These are phyloP conservation scores for Lethenteron reissneri DNA, from an alignment of 2,113 vertebrate genomes.

Conservation along the genomic window DNA sequence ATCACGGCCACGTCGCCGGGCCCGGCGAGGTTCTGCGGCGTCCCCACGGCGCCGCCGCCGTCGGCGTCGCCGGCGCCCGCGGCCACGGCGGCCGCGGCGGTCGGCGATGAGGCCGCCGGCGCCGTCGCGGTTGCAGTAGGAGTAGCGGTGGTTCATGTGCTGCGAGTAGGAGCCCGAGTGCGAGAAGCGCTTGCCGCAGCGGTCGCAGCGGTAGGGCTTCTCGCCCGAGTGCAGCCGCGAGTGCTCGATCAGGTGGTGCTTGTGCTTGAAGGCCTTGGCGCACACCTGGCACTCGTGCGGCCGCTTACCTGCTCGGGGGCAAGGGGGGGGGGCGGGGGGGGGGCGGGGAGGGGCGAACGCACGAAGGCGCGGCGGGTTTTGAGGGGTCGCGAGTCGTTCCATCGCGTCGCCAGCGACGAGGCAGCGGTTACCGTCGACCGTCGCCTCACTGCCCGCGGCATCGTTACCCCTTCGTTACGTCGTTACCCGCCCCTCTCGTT, in stretches of 20 bases:
- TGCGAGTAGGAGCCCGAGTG: slow-evolving; percentile 51
- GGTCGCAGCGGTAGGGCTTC: slow-evolving; percentile 46
- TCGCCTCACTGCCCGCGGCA: too few species aligned
- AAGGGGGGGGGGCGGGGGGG: too few species aligned
- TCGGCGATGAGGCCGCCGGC: slow-evolving; percentile 18
- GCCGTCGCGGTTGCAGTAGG: slow-evolving; percentile 34
- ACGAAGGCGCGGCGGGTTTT: too few species aligned
- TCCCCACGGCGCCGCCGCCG: neutral
- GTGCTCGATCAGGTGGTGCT: slow-evolving; percentile 47
- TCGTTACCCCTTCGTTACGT: too few species aligned
- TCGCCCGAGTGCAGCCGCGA: slow-evolving; percentile 43
- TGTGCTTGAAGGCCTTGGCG: slow-evolving; percentile 47
- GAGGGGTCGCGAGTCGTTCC: too few species aligned
- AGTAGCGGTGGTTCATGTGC: slow-evolving; percentile 55
- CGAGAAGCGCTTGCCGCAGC: slow-evolving; percentile 46
- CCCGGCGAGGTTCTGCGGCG: neutral
- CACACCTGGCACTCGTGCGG: slow-evolving; percentile 42
- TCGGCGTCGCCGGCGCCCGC: slow-evolving; percentile 9
- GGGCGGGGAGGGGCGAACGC: too few species aligned
- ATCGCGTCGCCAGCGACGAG: too few species aligned
- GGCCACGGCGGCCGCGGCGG: slow-evolving; percentile 18
- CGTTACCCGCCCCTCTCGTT: too few species aligned
- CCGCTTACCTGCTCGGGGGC: slow-evolving; percentile 25
- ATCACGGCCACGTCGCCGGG: too few species aligned
- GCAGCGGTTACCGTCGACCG: too few species aligned